Percentiles rank a stretch among this genome's conserved stretches.
Conservation (phyloP, 2,797 vertebrate species). For the Alectoris magna region DNA sequence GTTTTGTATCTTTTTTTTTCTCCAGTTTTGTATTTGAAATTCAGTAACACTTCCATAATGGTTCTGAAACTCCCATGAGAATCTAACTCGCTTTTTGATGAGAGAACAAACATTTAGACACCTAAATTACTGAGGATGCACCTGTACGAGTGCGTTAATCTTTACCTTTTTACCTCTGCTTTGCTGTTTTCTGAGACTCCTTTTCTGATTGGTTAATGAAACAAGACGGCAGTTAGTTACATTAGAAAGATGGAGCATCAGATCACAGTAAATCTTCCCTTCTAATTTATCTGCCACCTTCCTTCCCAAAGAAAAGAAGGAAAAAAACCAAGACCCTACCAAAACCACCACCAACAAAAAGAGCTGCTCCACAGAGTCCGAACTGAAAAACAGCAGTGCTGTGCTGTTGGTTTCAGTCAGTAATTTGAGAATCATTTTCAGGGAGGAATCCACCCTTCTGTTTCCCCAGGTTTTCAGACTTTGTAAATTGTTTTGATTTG, state of each 20-base stretch:
- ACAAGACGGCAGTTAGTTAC: conserved; percentile 10
- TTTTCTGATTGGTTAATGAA: conserved; percentile 4
- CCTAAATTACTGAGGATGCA: conserved; percentile 39
- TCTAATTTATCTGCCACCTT: conserved; percentile 3
- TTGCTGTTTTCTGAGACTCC: conserved; percentile 38
- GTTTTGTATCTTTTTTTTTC: conserved; percentile 73
- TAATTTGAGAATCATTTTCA: neutral
- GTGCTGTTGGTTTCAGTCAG: neutral
- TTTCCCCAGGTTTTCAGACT: neutral
- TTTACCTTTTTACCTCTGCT: conserved; percentile 39
- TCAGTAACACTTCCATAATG: conserved; percentile 71
- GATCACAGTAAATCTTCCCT: conserved; percentile 9
- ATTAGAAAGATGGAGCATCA: neutral
- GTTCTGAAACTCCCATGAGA: conserved; percentile 66
- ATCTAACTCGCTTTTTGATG: conserved; percentile 24
- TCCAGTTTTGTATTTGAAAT: conserved; percentile 78
- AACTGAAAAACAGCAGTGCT: neutral
- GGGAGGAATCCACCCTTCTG: neutral
- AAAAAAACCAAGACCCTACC: neutral
- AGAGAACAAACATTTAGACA: conserved; percentile 48
- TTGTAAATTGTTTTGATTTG: neutral
- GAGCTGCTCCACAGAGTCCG: neutral
- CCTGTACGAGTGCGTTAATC: conserved; percentile 22
- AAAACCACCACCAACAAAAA: neutral
- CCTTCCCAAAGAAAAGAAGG: neutral